phyloP scores from a whole-genome alignment of 2,888 invertebrate genomes.

The Polydrusus cervinus region DNA sequence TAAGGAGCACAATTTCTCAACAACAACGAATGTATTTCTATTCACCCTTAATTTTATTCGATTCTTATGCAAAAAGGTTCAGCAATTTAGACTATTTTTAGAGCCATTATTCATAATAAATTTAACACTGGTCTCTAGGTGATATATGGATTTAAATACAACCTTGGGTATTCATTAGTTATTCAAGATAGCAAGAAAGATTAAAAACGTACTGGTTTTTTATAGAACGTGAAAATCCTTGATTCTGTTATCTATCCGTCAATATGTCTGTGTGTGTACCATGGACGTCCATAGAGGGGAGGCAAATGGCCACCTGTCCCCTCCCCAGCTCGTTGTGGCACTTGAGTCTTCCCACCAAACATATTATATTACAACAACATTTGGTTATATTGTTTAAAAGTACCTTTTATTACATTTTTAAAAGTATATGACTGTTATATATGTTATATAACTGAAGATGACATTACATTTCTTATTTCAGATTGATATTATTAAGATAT shows the following conservation, averaged over 20 bases:
- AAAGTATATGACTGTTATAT: too few relatives aligned
- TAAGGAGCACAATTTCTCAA: background rate
- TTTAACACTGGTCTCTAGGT: slow-evolving; percentile 19
- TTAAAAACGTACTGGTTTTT: slow-evolving; percentile 6
- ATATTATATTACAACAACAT: too few relatives aligned
- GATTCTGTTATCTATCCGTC: background rate
- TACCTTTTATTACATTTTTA: too few relatives aligned
- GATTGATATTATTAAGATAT: too few relatives aligned
- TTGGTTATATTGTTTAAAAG: too few relatives aligned
- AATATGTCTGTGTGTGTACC: too few relatives aligned
- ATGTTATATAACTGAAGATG: too few relatives aligned
- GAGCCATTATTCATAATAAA: slow-evolving; percentile 45
- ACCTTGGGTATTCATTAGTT: slow-evolving; percentile 35
- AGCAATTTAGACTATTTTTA: slow-evolving; percentile 17
- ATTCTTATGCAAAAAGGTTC: slow-evolving; percentile 3
- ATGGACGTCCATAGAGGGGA: too few relatives aligned
- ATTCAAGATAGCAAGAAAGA: slow-evolving; percentile 29
- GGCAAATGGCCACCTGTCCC: too few relatives aligned
- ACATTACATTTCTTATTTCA: too few relatives aligned
- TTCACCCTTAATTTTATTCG: background rate
- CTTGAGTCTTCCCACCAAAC: too few relatives aligned
- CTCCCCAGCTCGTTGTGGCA: too few relatives aligned
- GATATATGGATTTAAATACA: slow-evolving; percentile 28
- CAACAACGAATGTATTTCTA: slow-evolving; percentile 1
- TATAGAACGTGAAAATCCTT: background rate